Conservation (phyloP, 37 sponge, comb jelly and placozoan genomes). For the Beroe ovata region DNA sequence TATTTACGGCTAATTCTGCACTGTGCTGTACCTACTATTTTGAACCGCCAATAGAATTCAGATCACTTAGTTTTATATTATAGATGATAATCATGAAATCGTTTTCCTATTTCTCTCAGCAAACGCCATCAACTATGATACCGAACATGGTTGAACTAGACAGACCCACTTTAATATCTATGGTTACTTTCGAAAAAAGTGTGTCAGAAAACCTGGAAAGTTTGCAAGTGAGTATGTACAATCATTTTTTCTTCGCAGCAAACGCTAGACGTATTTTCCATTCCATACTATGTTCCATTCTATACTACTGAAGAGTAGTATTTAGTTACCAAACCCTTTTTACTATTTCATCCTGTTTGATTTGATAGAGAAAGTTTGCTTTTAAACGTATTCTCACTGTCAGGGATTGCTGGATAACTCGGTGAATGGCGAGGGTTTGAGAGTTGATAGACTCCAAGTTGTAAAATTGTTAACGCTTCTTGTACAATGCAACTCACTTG, state of each 20-base stretch:
- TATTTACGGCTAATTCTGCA: no score
- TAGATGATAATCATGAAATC: neutral
- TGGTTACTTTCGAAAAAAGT: constrained; percentile 6
- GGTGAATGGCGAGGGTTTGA: neutral
- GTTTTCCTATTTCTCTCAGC: neutral
- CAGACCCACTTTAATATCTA: neutral
- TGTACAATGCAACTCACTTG: constrained; percentile 36
- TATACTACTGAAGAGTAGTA: no score
- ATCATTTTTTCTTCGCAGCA: neutral
- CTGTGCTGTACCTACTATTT: no score
- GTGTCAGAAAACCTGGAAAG: neutral
- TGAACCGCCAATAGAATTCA: no score
- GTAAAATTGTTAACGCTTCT: constrained; percentile 8
- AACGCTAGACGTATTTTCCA: no score
- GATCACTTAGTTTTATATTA: neutral
- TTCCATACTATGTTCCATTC: no score
- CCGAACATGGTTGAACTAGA: constrained; percentile 36
- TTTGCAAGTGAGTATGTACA: neutral
- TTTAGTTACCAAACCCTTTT: no score
- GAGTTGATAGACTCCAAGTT: constrained; percentile 36
- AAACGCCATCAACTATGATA: constrained; percentile 16
- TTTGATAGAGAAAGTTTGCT: no score
- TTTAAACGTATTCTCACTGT: no score
- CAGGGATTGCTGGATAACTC: neutral
- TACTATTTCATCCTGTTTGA: no score